Evolutionary conservation across 1,140 invertebrate species (phyloP), one percentile per base, ranked within the genome.

Genomic region (Pogonomyrmex barbatus): DNA sequence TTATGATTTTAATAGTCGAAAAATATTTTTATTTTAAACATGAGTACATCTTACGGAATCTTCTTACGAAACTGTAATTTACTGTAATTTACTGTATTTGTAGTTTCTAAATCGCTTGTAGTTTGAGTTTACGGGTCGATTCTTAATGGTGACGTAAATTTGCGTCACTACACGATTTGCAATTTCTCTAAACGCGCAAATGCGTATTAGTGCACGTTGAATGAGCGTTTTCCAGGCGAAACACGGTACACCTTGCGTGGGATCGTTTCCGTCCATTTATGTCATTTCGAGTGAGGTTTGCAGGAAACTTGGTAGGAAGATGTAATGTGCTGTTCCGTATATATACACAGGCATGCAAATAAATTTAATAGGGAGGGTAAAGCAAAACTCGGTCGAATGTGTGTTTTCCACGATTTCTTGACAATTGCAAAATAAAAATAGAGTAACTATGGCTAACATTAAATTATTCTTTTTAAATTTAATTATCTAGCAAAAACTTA

Each of bases 151-250:
- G 42, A 54, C 24, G n/a, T 47, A 68, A 73, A 75, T 68, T 68
- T 14, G 30, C 24, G 24, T 24, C 24, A 24, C 68, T 36, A 33
- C 79, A 54, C 68, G 79, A 83, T 83, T 83, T 73, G 79, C 79
- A 83, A 83, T 83, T 83, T 83, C 79, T 73, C 79, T 71, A 82
- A 82, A 82, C 54, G 54, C 79, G 79, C 79, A 73, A 83, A 83
- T 42, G 68, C 68, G 30, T 39, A 83, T 83, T 83, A 83, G 79
- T 60, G 79, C 67, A 60, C 79, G 68, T 36, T 83, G 79, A 83
- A 83, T 83, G 79, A 83, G 79, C 79, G 79, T 83, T 83, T 83
- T 83, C 79, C 68, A 73, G 54, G 68, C 79, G 79, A 82, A 73
- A 82, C 79, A 60, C 56, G 79, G 54, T 73, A 45, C 24, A 47